Conservation (phyloP, 2,113 vertebrate species). For the Gallinago undulata region DNA sequence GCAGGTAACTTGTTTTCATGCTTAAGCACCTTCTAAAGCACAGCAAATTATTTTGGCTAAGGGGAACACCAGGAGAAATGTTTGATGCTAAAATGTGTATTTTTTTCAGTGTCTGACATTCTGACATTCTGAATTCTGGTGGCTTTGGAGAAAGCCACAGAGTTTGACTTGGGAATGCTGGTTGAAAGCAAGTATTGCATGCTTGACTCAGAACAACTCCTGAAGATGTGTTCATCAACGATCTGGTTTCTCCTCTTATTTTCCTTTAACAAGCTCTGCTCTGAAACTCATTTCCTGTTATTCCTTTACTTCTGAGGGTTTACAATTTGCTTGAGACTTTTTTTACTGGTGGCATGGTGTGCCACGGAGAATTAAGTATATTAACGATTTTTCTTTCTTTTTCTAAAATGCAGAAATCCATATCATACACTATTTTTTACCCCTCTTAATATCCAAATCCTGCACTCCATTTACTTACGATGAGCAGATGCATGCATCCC, state of each 20-base stretch:
- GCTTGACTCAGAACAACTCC: not conserved
- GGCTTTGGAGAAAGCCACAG: not conserved
- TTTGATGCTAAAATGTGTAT: not conserved
- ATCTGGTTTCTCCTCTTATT: not conserved
- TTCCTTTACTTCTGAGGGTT: not conserved
- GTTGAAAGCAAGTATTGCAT: not conserved
- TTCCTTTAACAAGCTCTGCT: not conserved
- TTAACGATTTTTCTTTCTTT: not conserved
- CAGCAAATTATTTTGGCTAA: not conserved
- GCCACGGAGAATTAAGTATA: not conserved
- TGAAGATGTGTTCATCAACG: not conserved
- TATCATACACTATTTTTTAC: not conserved
- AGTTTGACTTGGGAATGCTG: not conserved
- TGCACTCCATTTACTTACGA: not conserved
- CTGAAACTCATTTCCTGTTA: not conserved
- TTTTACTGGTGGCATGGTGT: not conserved
- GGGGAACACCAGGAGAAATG: not conserved
- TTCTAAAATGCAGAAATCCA: not conserved
- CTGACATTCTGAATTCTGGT: not conserved
- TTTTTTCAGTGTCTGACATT: not conserved
- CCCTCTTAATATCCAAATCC: not conserved
- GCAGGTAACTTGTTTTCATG: not conserved
- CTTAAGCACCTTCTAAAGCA: not conserved
- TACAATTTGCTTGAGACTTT: not conserved
- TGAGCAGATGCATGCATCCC: not conserved